phyloP scores from a whole-genome alignment of 2,797 vertebrate species.

The Ispidina lecontei region DNA sequence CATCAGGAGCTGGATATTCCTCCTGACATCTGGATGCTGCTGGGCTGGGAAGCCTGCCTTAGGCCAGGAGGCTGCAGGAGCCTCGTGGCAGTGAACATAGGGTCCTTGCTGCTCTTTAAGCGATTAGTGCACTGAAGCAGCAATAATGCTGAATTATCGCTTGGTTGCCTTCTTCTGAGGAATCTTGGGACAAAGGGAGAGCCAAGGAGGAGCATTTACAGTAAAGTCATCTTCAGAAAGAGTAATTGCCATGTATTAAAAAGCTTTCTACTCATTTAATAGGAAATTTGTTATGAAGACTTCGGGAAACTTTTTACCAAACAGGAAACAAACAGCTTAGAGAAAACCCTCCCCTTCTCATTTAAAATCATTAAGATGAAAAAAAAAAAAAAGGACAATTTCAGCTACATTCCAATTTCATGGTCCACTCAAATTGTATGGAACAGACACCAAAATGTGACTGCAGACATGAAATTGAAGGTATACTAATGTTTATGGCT shows the following conservation, averaged over 20 bases:
- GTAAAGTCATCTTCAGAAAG: conserved; percentile 79
- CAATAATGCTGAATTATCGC: conserved; percentile 91
- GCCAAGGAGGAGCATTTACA: conserved; percentile 82
- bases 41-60: conserved; percentile 88
- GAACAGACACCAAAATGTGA: conserved; percentile 42
- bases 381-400: not conserved
- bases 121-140: conserved; percentile 89
- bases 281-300: conserved; percentile 59
- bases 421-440: conserved; percentile 40
- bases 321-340: conserved; percentile 14
- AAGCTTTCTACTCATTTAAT: conserved; percentile 67
- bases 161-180: conserved; percentile 86
- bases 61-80: conserved; percentile 90
- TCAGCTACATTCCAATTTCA: conserved; percentile 60
- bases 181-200: conserved; percentile 87
- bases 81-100: conserved; percentile 87
- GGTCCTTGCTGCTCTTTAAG: conserved; percentile 90
- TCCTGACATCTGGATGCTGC: conserved; percentile 96
- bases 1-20: conserved; percentile 87
- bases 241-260: conserved; percentile 76
- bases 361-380: conserved; percentile 53
- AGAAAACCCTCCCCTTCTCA: conserved; percentile 10
- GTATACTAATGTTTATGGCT: conserved; percentile 42
- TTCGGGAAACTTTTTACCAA: conserved; percentile 57
- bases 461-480: conserved; percentile 50